A percentile compares a stretch with the other conserved stretches of the same genome.
Evolutionary conservation across 2,888 invertebrate species (phyloP).

Genomic region (Aphrophora alni): DNA sequence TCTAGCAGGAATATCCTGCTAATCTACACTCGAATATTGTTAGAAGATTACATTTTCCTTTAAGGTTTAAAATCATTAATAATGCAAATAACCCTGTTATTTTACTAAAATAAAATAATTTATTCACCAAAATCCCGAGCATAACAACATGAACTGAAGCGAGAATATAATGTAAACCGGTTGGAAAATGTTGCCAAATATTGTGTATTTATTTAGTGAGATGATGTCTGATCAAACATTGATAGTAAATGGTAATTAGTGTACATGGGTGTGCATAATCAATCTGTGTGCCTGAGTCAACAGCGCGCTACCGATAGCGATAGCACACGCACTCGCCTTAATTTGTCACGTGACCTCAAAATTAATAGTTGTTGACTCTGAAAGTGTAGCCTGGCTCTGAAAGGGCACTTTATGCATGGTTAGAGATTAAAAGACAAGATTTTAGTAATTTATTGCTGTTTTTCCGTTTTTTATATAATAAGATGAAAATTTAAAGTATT

Average conservation of each 20-base stretch:
- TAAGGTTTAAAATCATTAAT: no score
- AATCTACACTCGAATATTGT: no score
- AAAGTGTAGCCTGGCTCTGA: neutral
- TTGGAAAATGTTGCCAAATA: neutral
- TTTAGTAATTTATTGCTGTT: no score
- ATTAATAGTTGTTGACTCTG: conserved; percentile 4
- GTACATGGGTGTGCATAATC: conserved; percentile 39
- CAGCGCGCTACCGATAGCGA: neutral
- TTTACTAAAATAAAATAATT: neutral
- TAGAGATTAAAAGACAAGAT: neutral
- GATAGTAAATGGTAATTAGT: conserved; percentile 37
- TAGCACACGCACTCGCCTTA: neutral
- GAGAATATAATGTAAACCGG: neutral
- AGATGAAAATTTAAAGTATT: no score
- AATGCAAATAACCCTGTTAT: neutral
- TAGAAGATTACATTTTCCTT: no score
- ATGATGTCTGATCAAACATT: conserved; percentile 37
- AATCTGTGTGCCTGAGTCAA: conserved; percentile 20
- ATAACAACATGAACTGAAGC: no score
- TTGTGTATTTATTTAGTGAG: neutral
- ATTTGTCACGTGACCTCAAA: neutral
- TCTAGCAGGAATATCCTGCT: no score
- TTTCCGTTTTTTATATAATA: no score
- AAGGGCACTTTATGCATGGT: neutral
- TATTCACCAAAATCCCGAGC: neutral